These are phyloP conservation scores for Turritopsis rubra DNA, from an alignment of 30 jellyfish, hydroid and myxozoan species.

Conservation along the genomic window DNA sequence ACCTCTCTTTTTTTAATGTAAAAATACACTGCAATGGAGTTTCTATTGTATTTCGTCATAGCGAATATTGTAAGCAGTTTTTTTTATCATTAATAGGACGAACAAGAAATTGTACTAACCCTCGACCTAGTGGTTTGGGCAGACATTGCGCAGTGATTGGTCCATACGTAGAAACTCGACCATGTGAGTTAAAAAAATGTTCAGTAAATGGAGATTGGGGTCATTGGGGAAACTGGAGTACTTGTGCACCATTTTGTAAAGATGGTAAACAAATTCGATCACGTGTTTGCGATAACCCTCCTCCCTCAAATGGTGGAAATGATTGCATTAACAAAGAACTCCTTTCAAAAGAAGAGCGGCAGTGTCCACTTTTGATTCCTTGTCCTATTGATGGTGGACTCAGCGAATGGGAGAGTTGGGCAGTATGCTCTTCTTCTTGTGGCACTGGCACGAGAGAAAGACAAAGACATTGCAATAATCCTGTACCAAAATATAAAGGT, in stretches of 20 bases:
- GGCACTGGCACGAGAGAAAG: constrained; percentile 49
- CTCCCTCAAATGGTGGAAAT: constrained; percentile 52
- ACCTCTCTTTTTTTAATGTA: neutral
- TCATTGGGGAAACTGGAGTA: constrained; percentile 65
- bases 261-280: constrained; percentile 52
- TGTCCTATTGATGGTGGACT: constrained; percentile 69
- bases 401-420: constrained; percentile 45
- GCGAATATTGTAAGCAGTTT: too few species aligned
- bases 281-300: constrained; percentile 64
- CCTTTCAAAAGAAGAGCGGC: constrained; percentile 32
- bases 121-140: constrained; percentile 70
- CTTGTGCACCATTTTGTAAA: constrained; percentile 52
- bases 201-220: constrained; percentile 57
- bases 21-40: too few species aligned
- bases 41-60: too few species aligned
- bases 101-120: constrained; percentile 61
- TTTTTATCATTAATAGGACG: constrained; percentile 32
- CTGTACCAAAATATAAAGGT: constrained; percentile 69
- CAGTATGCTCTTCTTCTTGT: constrained; percentile 50
- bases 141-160: constrained; percentile 45
- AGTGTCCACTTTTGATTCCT: constrained; percentile 41
- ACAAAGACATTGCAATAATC: constrained; percentile 49
- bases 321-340: constrained; percentile 25
- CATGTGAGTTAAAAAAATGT: constrained; percentile 40
- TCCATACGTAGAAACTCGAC: constrained; percentile 40